Percentiles rank a stretch among this genome's conserved stretches.
These are phyloP conservation scores for Panurus biarmicus DNA, from an alignment of 2,113 vertebrate species.

Conservation along the genomic window DNA sequence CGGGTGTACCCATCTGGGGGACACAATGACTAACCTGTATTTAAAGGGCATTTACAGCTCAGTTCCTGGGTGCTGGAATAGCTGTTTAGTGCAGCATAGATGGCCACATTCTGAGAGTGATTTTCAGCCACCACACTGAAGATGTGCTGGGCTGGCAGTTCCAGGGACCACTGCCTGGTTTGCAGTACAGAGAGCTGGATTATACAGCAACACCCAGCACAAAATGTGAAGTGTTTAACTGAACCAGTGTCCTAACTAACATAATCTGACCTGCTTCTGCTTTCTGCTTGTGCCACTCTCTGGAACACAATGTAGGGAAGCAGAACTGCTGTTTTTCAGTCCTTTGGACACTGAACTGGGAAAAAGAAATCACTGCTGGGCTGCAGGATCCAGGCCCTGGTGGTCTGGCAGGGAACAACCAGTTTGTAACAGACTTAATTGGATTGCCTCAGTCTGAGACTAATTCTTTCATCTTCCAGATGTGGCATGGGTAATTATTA, in stretches of 20 bases:
- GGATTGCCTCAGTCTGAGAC: not conserved
- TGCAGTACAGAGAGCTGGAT: not conserved
- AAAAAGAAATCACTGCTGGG: not conserved
- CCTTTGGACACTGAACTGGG: not conserved
- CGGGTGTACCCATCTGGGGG: accelerated
- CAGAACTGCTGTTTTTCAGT: not conserved
- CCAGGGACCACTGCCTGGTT: not conserved
- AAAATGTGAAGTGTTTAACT: accelerated
- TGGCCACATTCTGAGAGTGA: not conserved
- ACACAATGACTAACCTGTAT: not conserved
- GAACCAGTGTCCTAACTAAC: not conserved
- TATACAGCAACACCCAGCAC: not conserved
- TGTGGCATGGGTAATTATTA: not conserved
- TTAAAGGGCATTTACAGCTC: not conserved
- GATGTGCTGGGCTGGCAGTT: not conserved
- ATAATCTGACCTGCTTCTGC: not conserved
- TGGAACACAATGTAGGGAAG: not conserved
- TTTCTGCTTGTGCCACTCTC: not conserved
- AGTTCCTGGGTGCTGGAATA: not conserved
- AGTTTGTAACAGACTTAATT: not conserved
- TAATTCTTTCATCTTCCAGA: not conserved
- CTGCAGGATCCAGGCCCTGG: not conserved
- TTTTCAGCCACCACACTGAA: not conserved
- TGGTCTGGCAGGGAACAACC: not conserved
- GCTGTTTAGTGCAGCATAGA: not conserved